Evolutionary conservation across 2,888 invertebrate species (phyloP).

Genomic region (Carpatolechia fugitivella): DNA sequence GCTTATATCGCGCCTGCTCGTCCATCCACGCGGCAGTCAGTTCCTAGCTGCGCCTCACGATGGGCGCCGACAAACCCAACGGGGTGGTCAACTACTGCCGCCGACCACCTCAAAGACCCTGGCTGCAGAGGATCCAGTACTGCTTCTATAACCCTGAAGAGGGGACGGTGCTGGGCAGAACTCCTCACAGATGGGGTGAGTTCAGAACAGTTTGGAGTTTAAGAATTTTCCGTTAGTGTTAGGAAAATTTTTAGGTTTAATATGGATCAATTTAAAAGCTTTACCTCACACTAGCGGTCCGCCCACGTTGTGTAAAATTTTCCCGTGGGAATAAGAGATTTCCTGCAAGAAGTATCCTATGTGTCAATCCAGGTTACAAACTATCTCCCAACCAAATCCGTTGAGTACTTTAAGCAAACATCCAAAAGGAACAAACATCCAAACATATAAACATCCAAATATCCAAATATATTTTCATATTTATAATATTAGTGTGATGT

Average conservation of each 20-base stretch:
- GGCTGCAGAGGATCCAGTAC: slow-evolving; percentile 57
- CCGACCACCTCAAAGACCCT: slow-evolving; percentile 59
- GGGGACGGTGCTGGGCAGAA: slow-evolving; percentile 81
- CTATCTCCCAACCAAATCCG: too few relatives aligned
- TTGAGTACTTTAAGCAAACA: too few relatives aligned
- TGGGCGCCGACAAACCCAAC: slow-evolving; percentile 69
- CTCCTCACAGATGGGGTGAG: slow-evolving; percentile 84
- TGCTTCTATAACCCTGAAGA: slow-evolving; percentile 81
- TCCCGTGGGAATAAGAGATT: too few relatives aligned
- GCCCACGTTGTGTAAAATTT: too few relatives aligned
- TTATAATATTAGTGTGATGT: too few relatives aligned
- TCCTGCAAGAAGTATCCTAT: too few relatives aligned
- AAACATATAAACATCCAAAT: too few relatives aligned
- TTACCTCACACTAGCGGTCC: too few relatives aligned
- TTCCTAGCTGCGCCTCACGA: slow-evolving; percentile 30
- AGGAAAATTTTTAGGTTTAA: neutral
- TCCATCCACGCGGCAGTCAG: neutral
- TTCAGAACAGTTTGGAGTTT: slow-evolving; percentile 3
- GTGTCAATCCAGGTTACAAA: too few relatives aligned
- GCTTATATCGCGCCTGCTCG: neutral
- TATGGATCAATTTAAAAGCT: neutral
- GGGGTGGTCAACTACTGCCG: slow-evolving; percentile 63
- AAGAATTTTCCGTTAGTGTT: neutral
- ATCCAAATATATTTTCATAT: too few relatives aligned
- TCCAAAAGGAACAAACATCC: too few relatives aligned